Conservation (phyloP, 2,113 vertebrate genomes). For the Epinephelus fuscoguttatus region DNA sequence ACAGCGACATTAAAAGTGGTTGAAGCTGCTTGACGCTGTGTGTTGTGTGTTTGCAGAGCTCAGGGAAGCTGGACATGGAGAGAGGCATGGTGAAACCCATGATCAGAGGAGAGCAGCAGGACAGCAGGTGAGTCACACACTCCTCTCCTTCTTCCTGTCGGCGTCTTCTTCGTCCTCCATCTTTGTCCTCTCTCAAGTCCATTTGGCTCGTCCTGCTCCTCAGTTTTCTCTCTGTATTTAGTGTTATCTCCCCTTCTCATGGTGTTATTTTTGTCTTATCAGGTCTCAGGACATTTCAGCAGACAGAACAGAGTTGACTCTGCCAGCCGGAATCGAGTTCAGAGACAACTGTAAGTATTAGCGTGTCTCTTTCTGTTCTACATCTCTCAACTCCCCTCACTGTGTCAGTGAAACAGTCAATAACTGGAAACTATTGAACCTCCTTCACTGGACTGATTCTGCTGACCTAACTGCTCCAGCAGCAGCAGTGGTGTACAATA, state of each 20-base stretch:
- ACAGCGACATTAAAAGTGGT: neutral
- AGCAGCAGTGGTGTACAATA: neutral
- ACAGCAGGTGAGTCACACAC: conserved; percentile 86
- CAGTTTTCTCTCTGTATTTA: neutral
- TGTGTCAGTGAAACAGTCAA: conserved; percentile 48
- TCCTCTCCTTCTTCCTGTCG: neutral
- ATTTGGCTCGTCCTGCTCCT: too few relatives aligned
- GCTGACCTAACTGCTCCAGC: neutral
- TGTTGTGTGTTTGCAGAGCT: conserved; percentile 85
- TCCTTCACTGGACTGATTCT: neutral
- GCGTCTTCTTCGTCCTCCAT: neutral
- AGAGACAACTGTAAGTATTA: conserved; percentile 95
- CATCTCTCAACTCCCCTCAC: neutral
- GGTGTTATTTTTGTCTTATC: conserved; percentile 48
- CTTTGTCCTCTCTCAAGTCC: neutral
- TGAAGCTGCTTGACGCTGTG: neutral
- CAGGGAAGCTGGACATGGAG: conserved; percentile 92
- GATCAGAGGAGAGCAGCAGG: conserved; percentile 91
- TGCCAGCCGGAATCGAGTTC: conserved; percentile 97
- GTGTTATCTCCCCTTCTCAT: neutral
- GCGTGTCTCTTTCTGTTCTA: neutral
- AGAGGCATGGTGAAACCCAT: conserved; percentile 95
- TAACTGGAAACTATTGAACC: conserved; percentile 76
- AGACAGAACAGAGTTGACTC: conserved; percentile 86
- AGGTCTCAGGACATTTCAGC: conserved; percentile 90